Percentiles rank a stretch among this genome's conserved stretches.
Evolutionary conservation across 2,113 vertebrate species (phyloP).

Genomic region (Plestiodon gilberti): DNA sequence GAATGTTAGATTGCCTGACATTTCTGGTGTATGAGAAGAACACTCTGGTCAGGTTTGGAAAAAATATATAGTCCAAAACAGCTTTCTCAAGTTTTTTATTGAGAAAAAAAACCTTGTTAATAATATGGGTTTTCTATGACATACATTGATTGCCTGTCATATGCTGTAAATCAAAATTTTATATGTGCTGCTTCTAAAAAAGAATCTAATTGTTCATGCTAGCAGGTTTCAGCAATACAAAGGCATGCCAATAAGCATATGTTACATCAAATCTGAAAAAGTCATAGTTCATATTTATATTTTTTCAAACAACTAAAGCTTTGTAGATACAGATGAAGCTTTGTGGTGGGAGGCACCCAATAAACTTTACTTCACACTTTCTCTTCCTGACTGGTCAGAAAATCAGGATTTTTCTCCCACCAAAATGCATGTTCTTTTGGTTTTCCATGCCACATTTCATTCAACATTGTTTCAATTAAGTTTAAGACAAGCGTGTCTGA

Average conservation of each 20-base stretch:
- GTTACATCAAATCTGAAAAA: slow-evolving; percentile 32
- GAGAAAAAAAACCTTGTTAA: no score
- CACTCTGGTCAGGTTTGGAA: slow-evolving; percentile 4
- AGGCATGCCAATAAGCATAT: slow-evolving; percentile 31
- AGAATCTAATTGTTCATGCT: slow-evolving; percentile 44
- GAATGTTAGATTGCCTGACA: slow-evolving; percentile 22
- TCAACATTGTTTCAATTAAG: background rate
- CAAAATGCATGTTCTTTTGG: background rate
- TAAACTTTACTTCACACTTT: slow-evolving; percentile 12
- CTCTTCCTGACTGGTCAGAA: background rate
- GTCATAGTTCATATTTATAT: slow-evolving; percentile 21
- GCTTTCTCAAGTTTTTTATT: slow-evolving; percentile 33
- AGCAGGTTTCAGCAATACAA: slow-evolving; percentile 40
- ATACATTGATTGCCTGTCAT: slow-evolving; percentile 42
- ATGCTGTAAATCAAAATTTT: slow-evolving; percentile 56
- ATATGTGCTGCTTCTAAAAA: slow-evolving; percentile 36
- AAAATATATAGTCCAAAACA: slow-evolving; percentile 29
- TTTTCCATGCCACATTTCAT: background rate
- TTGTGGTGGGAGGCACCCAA: background rate
- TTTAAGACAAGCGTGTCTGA: background rate
- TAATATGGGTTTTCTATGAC: slow-evolving; percentile 53
- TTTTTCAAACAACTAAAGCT: background rate
- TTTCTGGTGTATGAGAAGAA: slow-evolving; percentile 24
- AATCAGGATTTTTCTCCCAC: background rate
- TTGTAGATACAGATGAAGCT: background rate